Evolutionary conservation across 2,113 vertebrate genomes (phyloP), one percentile per base, ranked within the genome.

Genomic region (Nannospalax galili): DNA sequence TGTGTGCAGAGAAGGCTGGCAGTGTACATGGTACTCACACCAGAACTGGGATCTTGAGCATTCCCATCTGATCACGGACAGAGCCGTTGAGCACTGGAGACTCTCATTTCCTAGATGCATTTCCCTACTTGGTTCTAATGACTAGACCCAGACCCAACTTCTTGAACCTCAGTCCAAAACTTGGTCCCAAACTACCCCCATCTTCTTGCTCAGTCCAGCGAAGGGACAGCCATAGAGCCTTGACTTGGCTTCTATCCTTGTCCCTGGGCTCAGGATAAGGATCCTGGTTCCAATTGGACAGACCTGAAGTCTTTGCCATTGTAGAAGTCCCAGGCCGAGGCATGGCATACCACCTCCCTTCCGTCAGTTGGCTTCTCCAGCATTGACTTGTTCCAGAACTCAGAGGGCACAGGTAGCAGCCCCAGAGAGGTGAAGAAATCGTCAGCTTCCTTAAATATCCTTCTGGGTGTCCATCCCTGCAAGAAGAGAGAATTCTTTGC

Each of bases 401-500:
- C 99, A 0, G 92, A 42, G 0, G 99, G 99, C 98, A 99, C 98
- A 0, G 98, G 98, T 77, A 99, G 90, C 89, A 99, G 98, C 45
- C 99, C 99, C 96, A 99, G 97, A 12, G 99, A 99, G 15, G 95
- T 98, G 93, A 99, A 99, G 96, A 99, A 99, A 0, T 15, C 96
- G 28, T 99, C 98, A 0, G 99, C 99, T 97, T 99, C 99, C 17
- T 99, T 19, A 97, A 99, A 99, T 99, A 99, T 99, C 91, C 0
- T 99, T 72, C 0, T 97, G 32, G 99, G 96, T 10, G 99, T 98
- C 99, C 99, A 99, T 20, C 98, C 98, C 99, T 99, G 96, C 6
- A 94, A 97, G 37, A 6, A 90, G 88, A 84, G 0, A 20, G 84
- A 52, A 56, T 30, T 28, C 60, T 92, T 73, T 40, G 1, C 14